Conservation (phyloP, 2,113 vertebrate genomes). For the Lepus timidus region DNA sequence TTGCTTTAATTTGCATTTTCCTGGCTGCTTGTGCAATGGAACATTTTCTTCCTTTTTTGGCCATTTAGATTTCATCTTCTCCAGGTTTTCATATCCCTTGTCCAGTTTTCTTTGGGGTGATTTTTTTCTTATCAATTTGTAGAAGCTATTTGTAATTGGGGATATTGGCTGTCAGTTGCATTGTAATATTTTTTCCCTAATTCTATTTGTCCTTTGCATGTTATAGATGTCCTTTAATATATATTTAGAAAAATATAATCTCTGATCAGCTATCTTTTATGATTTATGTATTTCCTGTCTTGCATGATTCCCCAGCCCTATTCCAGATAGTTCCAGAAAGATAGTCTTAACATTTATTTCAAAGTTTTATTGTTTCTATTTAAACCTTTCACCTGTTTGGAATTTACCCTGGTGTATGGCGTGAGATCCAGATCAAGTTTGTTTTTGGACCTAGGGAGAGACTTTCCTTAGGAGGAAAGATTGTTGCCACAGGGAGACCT, state of each 20-base stretch:
- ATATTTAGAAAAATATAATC: background rate
- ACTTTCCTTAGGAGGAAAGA: background rate
- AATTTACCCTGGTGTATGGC: background rate
- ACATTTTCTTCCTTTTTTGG: constrained; percentile 26
- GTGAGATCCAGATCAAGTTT: constrained; percentile 42
- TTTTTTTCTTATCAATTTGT: constrained; percentile 14
- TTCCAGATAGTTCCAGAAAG: background rate
- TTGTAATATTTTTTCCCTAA: background rate
- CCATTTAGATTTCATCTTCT: constrained; percentile 47
- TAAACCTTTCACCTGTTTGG: constrained; percentile 31
- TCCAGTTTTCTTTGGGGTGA: constrained; percentile 2
- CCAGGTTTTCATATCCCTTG: constrained; percentile 49
- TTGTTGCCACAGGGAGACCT: background rate
- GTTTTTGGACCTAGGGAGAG: background rate
- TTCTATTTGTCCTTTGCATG: constrained; percentile 13
- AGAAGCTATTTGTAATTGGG: too few relatives aligned
- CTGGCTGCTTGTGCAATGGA: background rate
- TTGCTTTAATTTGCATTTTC: constrained; percentile 37
- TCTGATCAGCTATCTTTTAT: constrained; percentile 41
- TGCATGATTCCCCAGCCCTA: background rate
- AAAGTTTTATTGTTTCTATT: constrained; percentile 14
- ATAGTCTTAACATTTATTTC: constrained; percentile 56
- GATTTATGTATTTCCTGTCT: background rate
- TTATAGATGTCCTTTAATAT: constrained; percentile 1
- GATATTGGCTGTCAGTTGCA: background rate